Base-by-base conservation (phyloP, 2,888 invertebrate species). In the Drosophila sordidula region DNA sequence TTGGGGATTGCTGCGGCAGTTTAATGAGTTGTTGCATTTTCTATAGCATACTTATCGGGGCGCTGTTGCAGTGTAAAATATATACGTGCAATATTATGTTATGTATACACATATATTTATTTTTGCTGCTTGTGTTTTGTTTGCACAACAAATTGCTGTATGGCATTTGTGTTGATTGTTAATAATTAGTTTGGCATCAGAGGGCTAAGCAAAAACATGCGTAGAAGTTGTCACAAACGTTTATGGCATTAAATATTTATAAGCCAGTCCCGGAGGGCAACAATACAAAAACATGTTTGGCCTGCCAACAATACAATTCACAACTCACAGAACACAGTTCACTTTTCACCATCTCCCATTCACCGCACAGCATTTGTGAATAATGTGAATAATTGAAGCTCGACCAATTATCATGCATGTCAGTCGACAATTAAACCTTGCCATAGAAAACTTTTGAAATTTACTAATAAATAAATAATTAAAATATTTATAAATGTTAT, bases 351-450 rank as follows among this genome's bases (percentile, higher is more conserved):
- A 49, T 54, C 46, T 68, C 0, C 22, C 41, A 72, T 72, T 63
- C 49, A 68, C 63, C 72, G 38, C 58, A 57, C 9, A 62, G 49
- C 46, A 73, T 70, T 57, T 67, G 44, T 72, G 74, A 71, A 74
- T 74, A 70, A 68, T 71, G 44, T 80, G 66, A 81, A 82, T 82
- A 79, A 85, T 85, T 81, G 66, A 82, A 62, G 66, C 34, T 42
- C 47, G 62, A 58, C 74, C 79, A 81, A 82, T 82, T 86, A 70
- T 68, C 67, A 26, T 54, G 45, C 52, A 59, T 78, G 76, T 70
- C 76, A 59, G 46, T 57, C 55, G 72, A 61, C 76, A 81, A 75
- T 78, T 74, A 65, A 50, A 65, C 64, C 70, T 68, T 49, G 54
- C 61, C 70, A 61, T 72, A 52, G 51, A 42, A 51, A 65, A 46